Conservation (phyloP, 2,113 vertebrate genomes). For the Strix uralensis region DNA sequence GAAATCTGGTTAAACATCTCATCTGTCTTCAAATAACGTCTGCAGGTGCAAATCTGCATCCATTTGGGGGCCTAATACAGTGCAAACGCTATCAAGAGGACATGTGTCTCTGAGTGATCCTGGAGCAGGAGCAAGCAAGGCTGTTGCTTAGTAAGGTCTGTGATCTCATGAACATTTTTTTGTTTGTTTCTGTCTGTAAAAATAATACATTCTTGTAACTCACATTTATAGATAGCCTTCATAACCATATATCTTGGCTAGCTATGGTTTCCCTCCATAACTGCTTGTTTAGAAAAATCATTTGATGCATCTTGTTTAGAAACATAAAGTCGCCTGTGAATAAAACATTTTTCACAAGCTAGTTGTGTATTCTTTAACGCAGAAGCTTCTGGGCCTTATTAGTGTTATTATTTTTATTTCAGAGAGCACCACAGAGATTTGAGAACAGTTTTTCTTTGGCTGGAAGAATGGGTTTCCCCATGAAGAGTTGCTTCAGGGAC, state of each 20-base stretch:
- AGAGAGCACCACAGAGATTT: background rate
- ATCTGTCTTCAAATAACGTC: background rate
- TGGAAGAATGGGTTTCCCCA: background rate
- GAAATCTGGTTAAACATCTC: background rate
- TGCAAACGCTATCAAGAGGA: background rate
- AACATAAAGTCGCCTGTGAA: background rate
- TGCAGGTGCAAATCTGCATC: background rate
- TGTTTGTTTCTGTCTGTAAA: background rate
- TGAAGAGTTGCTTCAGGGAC: background rate
- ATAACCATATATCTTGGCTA: background rate
- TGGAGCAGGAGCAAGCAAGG: background rate
- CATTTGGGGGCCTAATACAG: background rate
- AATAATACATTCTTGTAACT: background rate
- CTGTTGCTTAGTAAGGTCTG: background rate
- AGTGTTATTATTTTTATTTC: constrained; percentile 12
- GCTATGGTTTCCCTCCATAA: background rate
- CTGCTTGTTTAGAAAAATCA: background rate
- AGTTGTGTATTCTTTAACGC: background rate
- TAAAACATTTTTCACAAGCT: background rate
- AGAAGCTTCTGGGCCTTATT: background rate
- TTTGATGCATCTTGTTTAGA: background rate
- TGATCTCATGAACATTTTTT: background rate
- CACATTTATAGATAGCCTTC: background rate
- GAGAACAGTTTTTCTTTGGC: background rate
- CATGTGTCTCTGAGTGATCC: background rate